These are phyloP conservation scores for Thysanoteuthis rhombus DNA, from an alignment of 2,888 invertebrate genomes.

Conservation along the genomic window DNA sequence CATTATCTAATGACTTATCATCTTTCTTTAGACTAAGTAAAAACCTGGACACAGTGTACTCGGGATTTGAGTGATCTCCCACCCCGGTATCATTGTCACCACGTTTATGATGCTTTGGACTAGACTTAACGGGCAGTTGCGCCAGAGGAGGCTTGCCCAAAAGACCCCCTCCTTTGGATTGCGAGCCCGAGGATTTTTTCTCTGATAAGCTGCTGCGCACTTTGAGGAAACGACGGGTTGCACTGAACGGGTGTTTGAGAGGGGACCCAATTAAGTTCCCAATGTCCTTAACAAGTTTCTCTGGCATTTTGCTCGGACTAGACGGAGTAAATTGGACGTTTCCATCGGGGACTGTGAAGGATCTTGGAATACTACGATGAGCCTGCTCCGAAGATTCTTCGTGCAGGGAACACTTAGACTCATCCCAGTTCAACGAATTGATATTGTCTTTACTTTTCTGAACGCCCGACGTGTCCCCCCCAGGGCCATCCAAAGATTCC, in stretches of 20 bases:
- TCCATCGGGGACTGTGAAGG: slow-evolving; percentile 30
- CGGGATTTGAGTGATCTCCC: slow-evolving; percentile 18
- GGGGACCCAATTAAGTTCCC: slow-evolving; percentile 56
- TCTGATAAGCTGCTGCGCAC: slow-evolving; percentile 51
- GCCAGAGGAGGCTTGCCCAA: slow-evolving; percentile 49
- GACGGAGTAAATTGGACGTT: slow-evolving; percentile 38
- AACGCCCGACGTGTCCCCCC: slow-evolving; percentile 38
- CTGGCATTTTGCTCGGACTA: slow-evolving; percentile 57
- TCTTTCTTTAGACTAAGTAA: slow-evolving; percentile 24
- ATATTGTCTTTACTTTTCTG: slow-evolving; percentile 16
- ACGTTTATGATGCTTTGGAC: slow-evolving; percentile 42
- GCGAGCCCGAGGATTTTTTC: slow-evolving; percentile 48
- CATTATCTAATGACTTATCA: slow-evolving; percentile 25
- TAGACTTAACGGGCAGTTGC: slow-evolving; percentile 36
- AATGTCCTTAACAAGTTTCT: slow-evolving; percentile 57
- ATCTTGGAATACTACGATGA: slow-evolving; percentile 27
- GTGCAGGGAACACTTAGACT: background rate
- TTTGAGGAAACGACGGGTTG: slow-evolving; percentile 54
- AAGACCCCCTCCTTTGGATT: slow-evolving; percentile 46
- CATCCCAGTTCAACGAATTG: slow-evolving; percentile 16
- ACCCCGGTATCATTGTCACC: slow-evolving; percentile 22
- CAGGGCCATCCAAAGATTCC: slow-evolving; percentile 56
- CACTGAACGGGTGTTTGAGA: slow-evolving; percentile 51
- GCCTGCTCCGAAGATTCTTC: slow-evolving; percentile 27
- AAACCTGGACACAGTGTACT: slow-evolving; percentile 29